phyloP scores from a whole-genome alignment of 2,797 vertebrate genomes.

The Phataginus tricuspis region DNA sequence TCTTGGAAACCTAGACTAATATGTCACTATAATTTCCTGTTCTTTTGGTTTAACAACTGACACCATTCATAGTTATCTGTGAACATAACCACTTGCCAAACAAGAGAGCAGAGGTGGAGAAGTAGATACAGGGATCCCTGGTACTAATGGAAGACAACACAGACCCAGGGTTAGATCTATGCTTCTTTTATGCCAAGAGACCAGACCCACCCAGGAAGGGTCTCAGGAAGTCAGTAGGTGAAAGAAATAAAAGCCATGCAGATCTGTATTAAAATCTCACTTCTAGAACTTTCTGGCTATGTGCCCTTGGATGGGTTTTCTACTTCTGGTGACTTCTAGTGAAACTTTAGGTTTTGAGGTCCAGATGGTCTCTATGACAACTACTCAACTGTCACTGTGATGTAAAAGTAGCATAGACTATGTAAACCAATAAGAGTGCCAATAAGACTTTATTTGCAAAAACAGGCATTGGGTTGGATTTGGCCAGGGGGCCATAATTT shows the following conservation, averaged over 20 bases:
- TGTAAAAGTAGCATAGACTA: background rate
- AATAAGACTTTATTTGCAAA: background rate
- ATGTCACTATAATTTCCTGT: background rate
- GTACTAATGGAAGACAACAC: background rate
- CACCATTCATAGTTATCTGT: background rate
- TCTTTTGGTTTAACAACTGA: slow-evolving; percentile 34
- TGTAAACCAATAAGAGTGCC: background rate
- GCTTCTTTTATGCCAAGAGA: background rate
- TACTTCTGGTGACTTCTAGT: background rate
- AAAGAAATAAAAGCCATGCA: background rate
- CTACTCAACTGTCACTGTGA: background rate
- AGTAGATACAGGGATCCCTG: background rate
- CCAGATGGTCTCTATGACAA: background rate
- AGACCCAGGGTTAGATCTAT: background rate
- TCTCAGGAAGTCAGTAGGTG: background rate
- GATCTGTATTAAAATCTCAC: background rate
- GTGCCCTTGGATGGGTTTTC: background rate
- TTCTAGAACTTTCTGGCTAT: background rate
- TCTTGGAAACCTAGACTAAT: background rate
- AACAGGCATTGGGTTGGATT: background rate
- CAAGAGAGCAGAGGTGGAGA: background rate
- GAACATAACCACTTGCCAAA: background rate
- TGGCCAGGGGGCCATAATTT: background rate
- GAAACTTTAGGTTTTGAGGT: background rate
- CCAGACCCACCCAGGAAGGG: background rate